Percentiles rank a stretch among this genome's conserved stretches.
phyloP scores from a whole-genome alignment of 2,888 invertebrate species.

The Ectropis crepuscularia region DNA sequence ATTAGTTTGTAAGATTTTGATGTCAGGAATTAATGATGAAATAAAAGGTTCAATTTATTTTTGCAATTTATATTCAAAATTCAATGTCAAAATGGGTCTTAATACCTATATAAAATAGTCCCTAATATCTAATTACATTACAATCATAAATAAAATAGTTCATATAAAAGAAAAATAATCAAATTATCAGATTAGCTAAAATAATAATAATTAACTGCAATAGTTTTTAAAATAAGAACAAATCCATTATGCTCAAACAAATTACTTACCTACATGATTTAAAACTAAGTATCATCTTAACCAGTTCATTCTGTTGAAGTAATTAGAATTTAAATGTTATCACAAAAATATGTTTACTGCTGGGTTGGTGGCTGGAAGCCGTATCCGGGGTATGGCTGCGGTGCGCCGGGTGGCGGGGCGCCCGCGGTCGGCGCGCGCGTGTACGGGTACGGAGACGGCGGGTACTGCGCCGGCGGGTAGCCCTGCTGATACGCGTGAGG shows the following conservation, averaged over 20 bases:
- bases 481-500: constrained; percentile 83
- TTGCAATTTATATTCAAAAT: constrained; percentile 30
- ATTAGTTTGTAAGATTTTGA: too few relatives aligned
- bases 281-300: constrained; percentile 13
- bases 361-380: constrained; percentile 92
- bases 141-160: constrained; percentile 19
- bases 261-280: constrained; percentile 14
- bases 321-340: constrained; percentile 9
- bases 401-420: constrained; percentile 89
- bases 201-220: constrained; percentile 11
- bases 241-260: constrained; percentile 8
- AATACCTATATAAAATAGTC: constrained; percentile 21
- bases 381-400: constrained; percentile 91
- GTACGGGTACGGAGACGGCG: constrained; percentile 84
- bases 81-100: constrained; percentile 31
- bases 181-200: constrained; percentile 7
- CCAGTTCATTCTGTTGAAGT: not conserved
- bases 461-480: constrained; percentile 82
- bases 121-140: not conserved
- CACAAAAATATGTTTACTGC: constrained; percentile 63
- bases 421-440: constrained; percentile 86
- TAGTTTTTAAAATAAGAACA: constrained; percentile 23
- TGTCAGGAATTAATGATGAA: not conserved
- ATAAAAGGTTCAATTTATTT: not conserved
- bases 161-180: constrained; percentile 8